Evolutionary conservation across 1,140 invertebrate species (phyloP).

Genomic region (Tetragnatha versicolor): DNA sequence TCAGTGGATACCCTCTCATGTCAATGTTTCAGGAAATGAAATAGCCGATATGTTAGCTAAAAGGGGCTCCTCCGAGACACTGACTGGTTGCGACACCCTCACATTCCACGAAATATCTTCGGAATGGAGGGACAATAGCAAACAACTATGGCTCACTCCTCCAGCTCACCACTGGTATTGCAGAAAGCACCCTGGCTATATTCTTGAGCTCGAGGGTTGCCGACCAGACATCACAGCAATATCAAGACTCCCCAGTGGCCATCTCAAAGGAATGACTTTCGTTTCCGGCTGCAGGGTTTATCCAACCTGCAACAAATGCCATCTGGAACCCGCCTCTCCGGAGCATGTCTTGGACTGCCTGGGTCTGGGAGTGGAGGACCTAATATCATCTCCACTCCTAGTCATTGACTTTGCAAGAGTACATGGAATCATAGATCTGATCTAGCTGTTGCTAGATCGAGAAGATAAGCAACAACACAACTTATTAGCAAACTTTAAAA

Average conservation of each 20-base stretch:
- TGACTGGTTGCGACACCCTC: neutral
- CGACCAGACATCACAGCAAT: neutral
- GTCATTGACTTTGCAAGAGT: neutral
- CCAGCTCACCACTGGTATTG: neutral
- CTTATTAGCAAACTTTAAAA: too few species aligned
- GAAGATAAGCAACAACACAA: too few species aligned
- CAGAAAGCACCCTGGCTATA: neutral
- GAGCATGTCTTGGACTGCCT: too few species aligned
- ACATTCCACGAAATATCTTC: neutral
- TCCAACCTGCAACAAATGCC: too few species aligned
- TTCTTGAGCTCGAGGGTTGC: neutral
- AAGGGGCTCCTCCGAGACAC: neutral
- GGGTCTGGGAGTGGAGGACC: neutral
- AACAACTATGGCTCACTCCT: neutral
- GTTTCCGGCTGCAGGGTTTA: too few species aligned
- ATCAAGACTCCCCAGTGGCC: neutral
- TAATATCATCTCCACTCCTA: neutral
- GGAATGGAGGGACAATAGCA: neutral
- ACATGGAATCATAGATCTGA: conserved; percentile 4
- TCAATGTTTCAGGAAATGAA: conserved; percentile 9
- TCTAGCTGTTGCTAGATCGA: conserved; percentile 1
- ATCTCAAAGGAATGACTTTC: conserved; percentile 5
- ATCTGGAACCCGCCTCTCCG: neutral
- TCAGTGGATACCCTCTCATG: conserved; percentile 6
- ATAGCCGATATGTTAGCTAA: conserved; percentile 2